Percentiles rank a stretch among this genome's conserved stretches.
Conservation (phyloP, 2,113 vertebrate species). For the Xenus cinereus region DNA sequence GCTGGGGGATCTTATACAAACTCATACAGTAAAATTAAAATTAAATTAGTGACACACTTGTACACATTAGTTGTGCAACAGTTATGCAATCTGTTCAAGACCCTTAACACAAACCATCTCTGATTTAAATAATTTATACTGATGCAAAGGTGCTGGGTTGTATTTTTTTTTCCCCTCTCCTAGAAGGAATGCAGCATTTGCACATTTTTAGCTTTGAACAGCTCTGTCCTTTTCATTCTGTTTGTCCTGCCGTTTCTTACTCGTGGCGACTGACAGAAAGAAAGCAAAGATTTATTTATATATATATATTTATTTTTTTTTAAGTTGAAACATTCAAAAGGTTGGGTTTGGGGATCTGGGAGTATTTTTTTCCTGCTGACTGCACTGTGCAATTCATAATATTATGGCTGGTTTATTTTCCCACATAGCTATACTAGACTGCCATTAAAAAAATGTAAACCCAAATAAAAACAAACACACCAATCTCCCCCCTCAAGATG, state of each 20-base stretch:
- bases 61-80: slow-evolving; percentile 82
- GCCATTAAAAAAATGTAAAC: neutral
- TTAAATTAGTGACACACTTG: slow-evolving; percentile 86
- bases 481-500: neutral
- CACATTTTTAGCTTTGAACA: slow-evolving; percentile 13
- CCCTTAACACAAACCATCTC: slow-evolving; percentile 13
- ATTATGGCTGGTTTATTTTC: neutral
- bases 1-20: slow-evolving; percentile 81
- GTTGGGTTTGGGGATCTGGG: neutral
- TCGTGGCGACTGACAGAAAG: neutral
- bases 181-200: slow-evolving; percentile 5
- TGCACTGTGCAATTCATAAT: accelerated
- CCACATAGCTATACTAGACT: neutral
- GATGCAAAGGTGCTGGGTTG: neutral
- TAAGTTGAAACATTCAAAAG: neutral
- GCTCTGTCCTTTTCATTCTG: neutral
- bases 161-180: neutral
- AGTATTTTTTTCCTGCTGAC: neutral
- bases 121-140: slow-evolving; percentile 50
- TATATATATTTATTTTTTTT: neutral
- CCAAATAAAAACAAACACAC: neutral
- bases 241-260: neutral
- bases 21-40: slow-evolving; percentile 82
- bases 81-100: slow-evolving; percentile 79
- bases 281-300: neutral